Base-by-base conservation (phyloP, 2,113 vertebrate genomes). In the Rhombomys opimus region DNA sequence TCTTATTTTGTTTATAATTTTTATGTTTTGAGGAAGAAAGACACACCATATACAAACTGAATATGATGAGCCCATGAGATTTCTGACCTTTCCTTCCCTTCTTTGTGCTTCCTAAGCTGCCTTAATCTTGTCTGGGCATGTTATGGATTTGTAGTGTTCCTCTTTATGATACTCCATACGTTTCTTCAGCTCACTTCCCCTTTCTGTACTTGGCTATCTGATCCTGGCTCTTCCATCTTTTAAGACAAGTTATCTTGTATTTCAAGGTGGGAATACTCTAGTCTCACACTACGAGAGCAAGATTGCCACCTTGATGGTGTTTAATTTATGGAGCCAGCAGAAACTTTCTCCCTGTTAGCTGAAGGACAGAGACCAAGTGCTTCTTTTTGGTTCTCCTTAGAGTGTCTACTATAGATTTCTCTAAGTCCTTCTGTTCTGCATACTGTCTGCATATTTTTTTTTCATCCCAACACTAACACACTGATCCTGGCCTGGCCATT, bases 91-190 rank as follows among this genome's bases (percentile, higher is more conserved):
- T 17, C 46, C n/a, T 1, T 20, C 14, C 38, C 61, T 46, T 18
- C 8, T 50, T 59, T 32, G 6, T 41, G 6, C n/a, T 23, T 15
- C 17, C 61, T 35, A 22, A 70, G 30, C 61, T 32, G 46, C 50
- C 20, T 5, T 5, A 9, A 13, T 35, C 11, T n/a, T 32, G 12
- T 14, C 59, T 73, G 59, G 4, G 35, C 12, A 25, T 70, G 2
- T 27, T 25, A 17, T 22, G 25, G 17, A 2, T 65, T n/a, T 65
- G 7, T 32, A 59, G 50, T 41, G 3, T 73, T 46, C 6, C 1
- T 10, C 7, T 5, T 50, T 10, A 10, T 22, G 54, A n/a, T 22
- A 52, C 4, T 23, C 6, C 2, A 4, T 18, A 0, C 20, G 1
- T 14, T 63, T 46, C 52, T n/a, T 76, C 12, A 14, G 1, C 20